Conservation (phyloP, 2,113 vertebrate genomes). For the Paedocypris sp. region DNA sequence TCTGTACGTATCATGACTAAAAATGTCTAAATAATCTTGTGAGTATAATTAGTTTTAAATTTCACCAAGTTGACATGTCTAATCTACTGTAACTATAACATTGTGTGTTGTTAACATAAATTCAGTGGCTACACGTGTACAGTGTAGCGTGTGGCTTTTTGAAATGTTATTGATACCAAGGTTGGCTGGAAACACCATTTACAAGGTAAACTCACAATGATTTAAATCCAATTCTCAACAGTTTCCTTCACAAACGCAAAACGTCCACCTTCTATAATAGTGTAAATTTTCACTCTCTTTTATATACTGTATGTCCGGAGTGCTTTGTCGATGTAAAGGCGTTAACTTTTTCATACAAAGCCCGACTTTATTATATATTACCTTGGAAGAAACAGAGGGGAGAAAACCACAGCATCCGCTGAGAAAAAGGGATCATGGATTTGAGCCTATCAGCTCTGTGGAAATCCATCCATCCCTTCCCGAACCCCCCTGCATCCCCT, state of each 20-base stretch:
- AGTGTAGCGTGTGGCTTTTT: neutral
- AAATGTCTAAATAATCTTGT: no score
- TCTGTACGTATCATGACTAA: no score
- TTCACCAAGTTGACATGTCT: no score
- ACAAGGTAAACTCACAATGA: neutral
- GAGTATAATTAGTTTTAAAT: no score
- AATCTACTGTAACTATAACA: no score
- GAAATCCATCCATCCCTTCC: conserved; percentile 46
- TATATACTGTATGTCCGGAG: neutral
- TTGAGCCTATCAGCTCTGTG: conserved; percentile 36
- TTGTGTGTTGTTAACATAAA: no score
- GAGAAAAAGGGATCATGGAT: conserved; percentile 39
- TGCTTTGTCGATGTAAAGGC: neutral
- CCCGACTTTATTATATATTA: neutral
- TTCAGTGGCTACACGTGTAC: no score
- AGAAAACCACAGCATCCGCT: conserved; percentile 21
- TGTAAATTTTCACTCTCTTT: neutral
- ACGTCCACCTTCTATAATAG: neutral
- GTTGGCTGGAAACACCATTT: neutral
- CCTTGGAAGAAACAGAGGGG: neutral
- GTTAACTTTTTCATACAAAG: neutral
- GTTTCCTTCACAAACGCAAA: neutral
- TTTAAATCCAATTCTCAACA: neutral
- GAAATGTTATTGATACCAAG: neutral
- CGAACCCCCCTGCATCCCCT: conserved; percentile 1